Evolutionary conservation across 2,888 invertebrate genomes (phyloP), one percentile per base, ranked within the genome.

Genomic region (Seira ritae): DNA sequence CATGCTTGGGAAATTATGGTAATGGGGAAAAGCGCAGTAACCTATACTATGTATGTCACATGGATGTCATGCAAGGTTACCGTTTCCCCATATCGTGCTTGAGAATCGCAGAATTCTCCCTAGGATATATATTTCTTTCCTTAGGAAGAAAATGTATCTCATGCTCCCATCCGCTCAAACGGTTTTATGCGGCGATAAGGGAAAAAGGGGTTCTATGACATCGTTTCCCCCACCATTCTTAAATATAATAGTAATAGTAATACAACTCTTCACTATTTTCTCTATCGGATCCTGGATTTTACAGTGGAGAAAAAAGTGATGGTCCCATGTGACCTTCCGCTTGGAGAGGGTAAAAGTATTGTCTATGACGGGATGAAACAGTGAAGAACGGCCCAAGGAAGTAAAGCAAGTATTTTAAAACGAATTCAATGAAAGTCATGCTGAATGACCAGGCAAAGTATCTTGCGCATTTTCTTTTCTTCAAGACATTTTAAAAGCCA

Each of bases 11-110:
- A 77, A 77, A 77, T 67, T 76, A 76, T 77, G 77, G 42, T 69
- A 70, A 77, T 77, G 77, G 77, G 31, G 69, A 77, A 69, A 62
- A 77, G 69, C 50, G 55, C 71, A 71, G 71, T 78, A 70, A 78
- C 71, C 78, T 70, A 71, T n/a, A n/a, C n/a, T n/a, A n/a, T n/a
- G n/a, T n/a, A n/a, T 66, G 70, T 78, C 78, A 78, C 78, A 78
- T 71, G 46, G 70, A 78, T 71, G 71, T 71, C 78, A 71, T 66
- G 71, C 65, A 78, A 78, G 78, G 78, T 71, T 78, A 71, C 78
- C 78, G 70, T 71, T 70, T 60, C 46, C 37, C 70, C 71, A 65
- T 71, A 71, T 78, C 46, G 1, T 31, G 37, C 60, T 69, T 12
- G 50, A n/a, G 20, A 77, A 69, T 77, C 77, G 24, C 60, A 55